These are phyloP conservation scores for Hyaena hyaena DNA, from an alignment of 2,113 vertebrate species.

Conservation along the genomic window DNA sequence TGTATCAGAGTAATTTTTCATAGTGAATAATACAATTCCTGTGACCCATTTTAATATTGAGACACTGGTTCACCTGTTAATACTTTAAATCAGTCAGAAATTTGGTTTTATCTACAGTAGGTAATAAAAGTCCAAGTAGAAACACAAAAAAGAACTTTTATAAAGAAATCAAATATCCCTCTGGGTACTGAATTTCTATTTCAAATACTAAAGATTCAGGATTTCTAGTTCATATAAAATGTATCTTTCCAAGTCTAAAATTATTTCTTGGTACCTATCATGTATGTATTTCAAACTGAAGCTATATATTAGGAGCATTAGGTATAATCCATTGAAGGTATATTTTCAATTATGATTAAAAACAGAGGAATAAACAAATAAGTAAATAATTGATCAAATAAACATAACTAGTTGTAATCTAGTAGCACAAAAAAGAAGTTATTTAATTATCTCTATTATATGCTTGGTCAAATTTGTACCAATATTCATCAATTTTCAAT, in stretches of 20 bases:
- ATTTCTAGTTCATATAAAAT: background rate
- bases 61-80: background rate
- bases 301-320: background rate
- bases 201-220: background rate
- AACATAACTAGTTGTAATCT: background rate
- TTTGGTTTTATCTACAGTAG: background rate
- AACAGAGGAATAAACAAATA: background rate
- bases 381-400: background rate
- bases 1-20: background rate
- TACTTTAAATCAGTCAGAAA: constrained; percentile 12
- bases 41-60: constrained; percentile 25
- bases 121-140: background rate
- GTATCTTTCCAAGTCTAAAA: constrained; percentile 16
- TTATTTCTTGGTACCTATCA: background rate
- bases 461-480: constrained; percentile 59
- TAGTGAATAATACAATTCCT: background rate
- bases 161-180: background rate
- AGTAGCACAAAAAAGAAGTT: background rate
- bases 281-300: background rate
- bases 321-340: background rate
- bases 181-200: background rate
- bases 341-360: background rate
- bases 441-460: constrained; percentile 32
- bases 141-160: background rate
- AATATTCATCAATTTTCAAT: constrained; percentile 63